A percentile compares a stretch with the other conserved stretches of the same genome.
phyloP scores from a whole-genome alignment of 2,797 vertebrate species.

The Jordanella pulchra region DNA sequence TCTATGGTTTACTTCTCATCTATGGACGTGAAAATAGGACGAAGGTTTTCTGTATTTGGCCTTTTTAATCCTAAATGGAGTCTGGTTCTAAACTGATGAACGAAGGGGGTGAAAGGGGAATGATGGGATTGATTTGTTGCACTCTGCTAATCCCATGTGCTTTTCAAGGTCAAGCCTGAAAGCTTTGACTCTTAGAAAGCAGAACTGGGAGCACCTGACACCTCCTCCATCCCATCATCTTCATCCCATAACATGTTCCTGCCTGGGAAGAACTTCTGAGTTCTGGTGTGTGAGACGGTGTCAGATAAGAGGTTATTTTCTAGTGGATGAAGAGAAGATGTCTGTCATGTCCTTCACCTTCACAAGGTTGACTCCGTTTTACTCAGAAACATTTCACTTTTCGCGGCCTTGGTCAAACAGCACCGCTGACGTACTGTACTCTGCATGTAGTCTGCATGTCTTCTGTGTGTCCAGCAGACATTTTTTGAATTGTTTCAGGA shows the following conservation, averaged over 20 bases:
- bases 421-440: background rate
- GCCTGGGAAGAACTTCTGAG: background rate
- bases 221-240: background rate
- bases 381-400: background rate
- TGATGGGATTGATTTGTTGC: constrained; percentile 49
- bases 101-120: background rate
- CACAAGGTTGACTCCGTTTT: background rate
- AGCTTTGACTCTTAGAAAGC: constrained; percentile 31
- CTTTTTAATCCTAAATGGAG: constrained; percentile 52
- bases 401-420: background rate
- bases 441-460: constrained; percentile 23
- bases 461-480: constrained; percentile 2
- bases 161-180: constrained; percentile 38
- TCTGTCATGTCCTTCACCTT: background rate
- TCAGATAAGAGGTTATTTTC: background rate
- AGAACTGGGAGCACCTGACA: background rate
- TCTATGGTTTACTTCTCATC: background rate
- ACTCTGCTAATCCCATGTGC: constrained; percentile 1
- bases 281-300: background rate
- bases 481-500: constrained; percentile 27
- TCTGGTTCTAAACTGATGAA: constrained; percentile 32
- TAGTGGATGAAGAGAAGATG: background rate
- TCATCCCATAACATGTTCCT: background rate
- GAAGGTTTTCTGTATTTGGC: background rate
- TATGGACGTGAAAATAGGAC: background rate